A percentile compares a stretch with the other conserved stretches of the same genome.
These are phyloP conservation scores for Drosophila arawakana DNA, from an alignment of 1,140 invertebrate genomes.

Conservation along the genomic window DNA sequence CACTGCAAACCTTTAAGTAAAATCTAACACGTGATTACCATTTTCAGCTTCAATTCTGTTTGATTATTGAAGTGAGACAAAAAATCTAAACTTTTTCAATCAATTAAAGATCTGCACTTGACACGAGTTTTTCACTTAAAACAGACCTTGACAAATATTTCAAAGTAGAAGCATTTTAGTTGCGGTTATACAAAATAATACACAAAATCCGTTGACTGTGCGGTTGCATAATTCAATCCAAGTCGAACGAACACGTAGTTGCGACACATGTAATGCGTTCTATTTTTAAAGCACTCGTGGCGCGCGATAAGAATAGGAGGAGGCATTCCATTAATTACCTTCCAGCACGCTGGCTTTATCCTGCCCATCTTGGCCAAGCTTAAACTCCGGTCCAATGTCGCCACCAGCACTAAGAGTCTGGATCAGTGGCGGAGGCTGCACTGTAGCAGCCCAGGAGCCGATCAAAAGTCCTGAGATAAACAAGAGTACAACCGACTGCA, in stretches of 20 bases:
- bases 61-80: neutral
- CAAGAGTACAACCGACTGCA: constrained; percentile 45
- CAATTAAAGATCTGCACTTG: constrained; percentile 15
- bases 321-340: constrained; percentile 41
- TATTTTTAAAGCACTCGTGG: neutral
- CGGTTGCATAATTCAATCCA: constrained; percentile 52
- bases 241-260: constrained; percentile 61
- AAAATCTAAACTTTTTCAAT: neutral
- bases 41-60: neutral
- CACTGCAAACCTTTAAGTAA: neutral
- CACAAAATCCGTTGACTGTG: neutral
- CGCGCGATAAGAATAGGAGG: neutral
- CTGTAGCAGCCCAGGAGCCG: constrained; percentile 50
- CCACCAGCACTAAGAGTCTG: constrained; percentile 62
- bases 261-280: constrained; percentile 22
- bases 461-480: constrained; percentile 27
- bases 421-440: constrained; percentile 65
- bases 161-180: neutral
- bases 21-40: neutral
- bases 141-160: constrained; percentile 21
- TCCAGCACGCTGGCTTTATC: constrained; percentile 35
- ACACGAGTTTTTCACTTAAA: constrained; percentile 14
- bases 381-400: constrained; percentile 70
- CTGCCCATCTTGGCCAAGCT: constrained; percentile 16
- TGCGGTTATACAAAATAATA: neutral